A percentile compares a stretch with the other conserved stretches of the same genome.
phyloP scores from a whole-genome alignment of 2,797 vertebrate species.

The Otus scops region DNA sequence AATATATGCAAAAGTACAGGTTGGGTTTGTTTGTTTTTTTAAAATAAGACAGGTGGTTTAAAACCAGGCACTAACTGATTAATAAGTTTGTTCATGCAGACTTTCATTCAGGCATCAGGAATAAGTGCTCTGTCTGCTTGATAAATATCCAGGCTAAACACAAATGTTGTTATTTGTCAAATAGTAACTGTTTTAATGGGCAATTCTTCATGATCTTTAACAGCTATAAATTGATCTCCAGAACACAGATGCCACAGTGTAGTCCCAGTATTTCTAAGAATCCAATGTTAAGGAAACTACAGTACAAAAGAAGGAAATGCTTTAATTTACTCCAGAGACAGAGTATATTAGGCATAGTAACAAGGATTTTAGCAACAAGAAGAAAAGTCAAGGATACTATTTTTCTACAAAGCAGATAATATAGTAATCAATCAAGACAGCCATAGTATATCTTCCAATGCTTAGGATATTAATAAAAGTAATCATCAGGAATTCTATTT shows the following conservation, averaged over 20 bases:
- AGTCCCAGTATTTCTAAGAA: slow-evolving; percentile 51
- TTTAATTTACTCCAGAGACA: slow-evolving; percentile 61
- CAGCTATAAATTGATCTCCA: slow-evolving; percentile 68
- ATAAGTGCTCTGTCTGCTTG: slow-evolving; percentile 73
- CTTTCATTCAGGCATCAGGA: slow-evolving; percentile 74
- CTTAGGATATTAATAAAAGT: slow-evolving; percentile 62
- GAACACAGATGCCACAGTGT: slow-evolving; percentile 37
- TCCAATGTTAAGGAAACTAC: slow-evolving; percentile 38
- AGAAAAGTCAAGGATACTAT: slow-evolving; percentile 38
- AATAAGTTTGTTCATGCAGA: slow-evolving; percentile 78
- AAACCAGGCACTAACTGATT: slow-evolving; percentile 78
- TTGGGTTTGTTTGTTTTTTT: neutral
- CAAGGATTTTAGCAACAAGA: slow-evolving; percentile 48
- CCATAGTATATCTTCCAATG: slow-evolving; percentile 43
- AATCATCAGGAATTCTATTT: slow-evolving; percentile 62
- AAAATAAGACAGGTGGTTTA: slow-evolving; percentile 72
- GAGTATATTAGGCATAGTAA: slow-evolving; percentile 48
- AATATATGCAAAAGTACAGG: slow-evolving; percentile 60
- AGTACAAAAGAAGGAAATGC: slow-evolving; percentile 15
- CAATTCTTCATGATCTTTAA: slow-evolving; percentile 71
- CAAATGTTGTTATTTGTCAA: slow-evolving; percentile 77
- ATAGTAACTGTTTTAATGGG: slow-evolving; percentile 72
- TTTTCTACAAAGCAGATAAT: slow-evolving; percentile 57
- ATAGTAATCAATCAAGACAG: slow-evolving; percentile 54
- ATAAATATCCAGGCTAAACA: slow-evolving; percentile 77